phyloP scores from a whole-genome alignment of 2,113 vertebrate genomes.

The Turdus rufiventris region DNA sequence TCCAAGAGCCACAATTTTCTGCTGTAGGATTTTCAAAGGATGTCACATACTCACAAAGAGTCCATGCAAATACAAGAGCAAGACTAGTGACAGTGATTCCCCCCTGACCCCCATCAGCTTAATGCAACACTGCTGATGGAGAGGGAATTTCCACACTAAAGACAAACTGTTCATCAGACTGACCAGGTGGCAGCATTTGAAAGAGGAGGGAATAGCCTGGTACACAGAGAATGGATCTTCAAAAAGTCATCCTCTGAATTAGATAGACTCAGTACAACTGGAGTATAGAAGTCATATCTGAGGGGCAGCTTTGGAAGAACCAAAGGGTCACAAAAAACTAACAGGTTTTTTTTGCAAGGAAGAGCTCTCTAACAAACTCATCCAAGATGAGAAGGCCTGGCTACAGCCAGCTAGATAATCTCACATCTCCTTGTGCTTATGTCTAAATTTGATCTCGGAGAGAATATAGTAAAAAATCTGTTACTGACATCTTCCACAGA shows the following conservation, averaged over 20 bases:
- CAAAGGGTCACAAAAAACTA: background rate
- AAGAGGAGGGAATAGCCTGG: background rate
- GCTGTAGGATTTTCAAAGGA: background rate
- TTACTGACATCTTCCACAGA: background rate
- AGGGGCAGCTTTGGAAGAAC: background rate
- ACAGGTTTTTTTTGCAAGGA: background rate
- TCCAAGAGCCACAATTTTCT: background rate
- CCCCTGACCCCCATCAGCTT: background rate
- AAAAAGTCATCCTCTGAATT: background rate
- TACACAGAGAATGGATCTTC: background rate
- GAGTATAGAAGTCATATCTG: background rate
- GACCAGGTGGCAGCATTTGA: background rate
- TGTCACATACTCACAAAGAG: background rate
- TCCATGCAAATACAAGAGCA: background rate
- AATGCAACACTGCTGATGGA: background rate
- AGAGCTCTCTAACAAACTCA: background rate
- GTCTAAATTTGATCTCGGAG: background rate
- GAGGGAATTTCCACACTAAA: background rate
- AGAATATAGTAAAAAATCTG: background rate
- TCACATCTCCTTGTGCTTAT: background rate
- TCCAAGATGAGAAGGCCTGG: background rate
- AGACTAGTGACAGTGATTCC: background rate
- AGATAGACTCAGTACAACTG: background rate
- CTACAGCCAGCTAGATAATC: background rate
- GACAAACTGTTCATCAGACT: background rate